Base-by-base conservation (phyloP, 2,113 vertebrate genomes). In the Tilapia sparmanii region DNA sequence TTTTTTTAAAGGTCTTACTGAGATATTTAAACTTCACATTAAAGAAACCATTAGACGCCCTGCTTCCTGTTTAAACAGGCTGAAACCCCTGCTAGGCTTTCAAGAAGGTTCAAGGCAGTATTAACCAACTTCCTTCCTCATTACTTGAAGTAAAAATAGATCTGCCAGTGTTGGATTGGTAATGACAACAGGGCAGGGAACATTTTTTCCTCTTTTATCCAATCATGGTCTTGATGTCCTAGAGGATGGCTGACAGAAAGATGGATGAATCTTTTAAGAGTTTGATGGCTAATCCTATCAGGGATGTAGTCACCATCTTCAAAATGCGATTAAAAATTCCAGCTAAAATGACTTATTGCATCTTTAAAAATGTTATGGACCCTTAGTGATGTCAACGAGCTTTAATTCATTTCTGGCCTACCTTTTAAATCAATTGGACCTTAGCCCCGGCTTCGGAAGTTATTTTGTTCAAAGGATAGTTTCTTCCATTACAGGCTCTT, bases 91-190 rank as follows among this genome's bases (percentile, higher is more conserved):
- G 87, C 80, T 45, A 86, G 80, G 86, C 93, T 93, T 94, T 93
- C 92, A 91, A 91, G 85, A 93, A 85, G 88, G 93, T 94, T 95
- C 90, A 94, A 93, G 92, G 93, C 89, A 31, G 89, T 93, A 94
- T 94, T 94, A 95, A 92, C 92, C 90, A 91, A 93, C 92, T 94
- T 95, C 93, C 91, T 92, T 93, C 86, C 90, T 94, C 92, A 93
- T 94, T 95, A 94, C 85, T 83, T 91, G 86, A 92, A 90, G 87
- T 94, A 95, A 93, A 95, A 96, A 96, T 96, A 96, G 93, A 93
- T 86, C 89, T 88, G 87, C 87, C 93, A 81, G 84, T 42, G 80
- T 89, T 89, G 90, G 92, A 92, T 84, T 88, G 93, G 89, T 93
- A 94, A 93, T 94, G 93, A 94, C 94, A 96, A 94, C 90, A 89